These are phyloP conservation scores for western clawed frog (Xenopus tropicalis) DNA, from an alignment of 2,113 vertebrate species.

Conservation along the genomic window UCB_Xtro_10.0 CM004444.2:119766501-119767000, in stretches of 20 bases:
- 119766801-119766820: slow-evolving; percentile 60
- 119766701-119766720: slow-evolving; percentile 52
- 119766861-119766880: slow-evolving; percentile 69
- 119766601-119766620: slow-evolving; percentile 70
- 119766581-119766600: slow-evolving; percentile 74
- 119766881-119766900: slow-evolving; percentile 62
- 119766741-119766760: slow-evolving; percentile 50
- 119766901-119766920: slow-evolving; percentile 81
- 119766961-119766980: slow-evolving; percentile 91
- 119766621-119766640: slow-evolving; percentile 68
- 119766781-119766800: slow-evolving; percentile 67
- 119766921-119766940: slow-evolving; percentile 87
- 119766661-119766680: slow-evolving; percentile 48
- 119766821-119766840: slow-evolving; percentile 63
- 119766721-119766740: slow-evolving; percentile 46
- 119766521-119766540: slow-evolving; percentile 26
- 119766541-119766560: slow-evolving; percentile 24
- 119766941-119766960: slow-evolving; percentile 85
- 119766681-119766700: slow-evolving; percentile 56
- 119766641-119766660: slow-evolving; percentile 60
- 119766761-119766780: slow-evolving; percentile 57
- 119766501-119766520: background rate
- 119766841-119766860: slow-evolving; percentile 62
- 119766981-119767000: slow-evolving; percentile 82
- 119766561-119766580: slow-evolving; percentile 61